Conservation (phyloP, 2,888 invertebrate species). For the Neoscelio sp. region DNA sequence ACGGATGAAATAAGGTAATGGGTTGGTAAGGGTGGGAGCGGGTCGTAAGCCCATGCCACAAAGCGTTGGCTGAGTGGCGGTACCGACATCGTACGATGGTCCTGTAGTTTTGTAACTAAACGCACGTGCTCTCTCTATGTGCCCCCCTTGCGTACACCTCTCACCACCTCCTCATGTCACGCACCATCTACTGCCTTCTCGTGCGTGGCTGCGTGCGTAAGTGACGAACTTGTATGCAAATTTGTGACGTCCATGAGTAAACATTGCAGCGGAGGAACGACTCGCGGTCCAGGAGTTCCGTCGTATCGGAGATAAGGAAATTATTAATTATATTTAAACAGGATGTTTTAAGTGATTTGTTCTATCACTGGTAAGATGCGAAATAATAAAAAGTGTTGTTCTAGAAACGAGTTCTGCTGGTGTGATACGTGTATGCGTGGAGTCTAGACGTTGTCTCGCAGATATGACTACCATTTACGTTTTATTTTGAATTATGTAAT, state of each 20-base stretch:
- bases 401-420: background rate
- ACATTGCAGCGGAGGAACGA: background rate
- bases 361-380: background rate
- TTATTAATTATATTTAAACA: constrained; percentile 9
- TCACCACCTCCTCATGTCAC: constrained; percentile 49
- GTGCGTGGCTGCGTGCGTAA: constrained; percentile 60
- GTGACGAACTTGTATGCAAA: constrained; percentile 32
- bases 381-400: background rate
- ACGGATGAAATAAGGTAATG: constrained; percentile 54
- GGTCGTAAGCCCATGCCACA: constrained; percentile 79
- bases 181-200: constrained; percentile 38
- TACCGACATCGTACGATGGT: constrained; percentile 80
- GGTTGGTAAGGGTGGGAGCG: constrained; percentile 67
- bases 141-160: constrained; percentile 14
- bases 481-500: constrained; percentile 38
- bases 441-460: constrained; percentile 49
- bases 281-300: constrained; percentile 10
- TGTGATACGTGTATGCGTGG: background rate
- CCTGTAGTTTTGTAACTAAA: constrained; percentile 81
- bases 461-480: constrained; percentile 24
- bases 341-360: constrained; percentile 15
- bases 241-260: constrained; percentile 40
- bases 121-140: constrained; percentile 62
- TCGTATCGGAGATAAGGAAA: constrained; percentile 28
- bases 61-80: constrained; percentile 77